phyloP scores from a whole-genome alignment of 2,888 invertebrate genomes.

The Galerucella nymphaeae region DNA sequence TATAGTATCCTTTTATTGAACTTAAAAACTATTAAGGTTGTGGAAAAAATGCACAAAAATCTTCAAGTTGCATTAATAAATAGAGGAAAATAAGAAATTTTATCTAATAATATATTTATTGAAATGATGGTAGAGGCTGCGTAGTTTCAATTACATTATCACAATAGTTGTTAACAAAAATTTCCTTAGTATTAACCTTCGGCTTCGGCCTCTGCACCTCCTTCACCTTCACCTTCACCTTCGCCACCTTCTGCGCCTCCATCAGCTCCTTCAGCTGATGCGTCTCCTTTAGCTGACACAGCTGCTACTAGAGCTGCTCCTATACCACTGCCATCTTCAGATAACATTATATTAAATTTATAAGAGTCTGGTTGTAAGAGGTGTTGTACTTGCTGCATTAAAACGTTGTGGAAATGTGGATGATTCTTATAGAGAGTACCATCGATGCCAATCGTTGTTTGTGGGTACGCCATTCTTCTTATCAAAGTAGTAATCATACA shows the following conservation, averaged over 20 bases:
- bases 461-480: constrained; percentile 89
- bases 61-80: no score
- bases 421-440: constrained; percentile 98
- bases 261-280: neutral
- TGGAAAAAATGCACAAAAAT: no score
- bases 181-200: neutral
- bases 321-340: constrained; percentile 96
- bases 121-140: neutral
- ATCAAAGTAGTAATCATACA: constrained; percentile 90
- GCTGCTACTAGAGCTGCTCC: constrained; percentile 97
- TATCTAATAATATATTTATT: neutral
- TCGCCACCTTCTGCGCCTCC: neutral
- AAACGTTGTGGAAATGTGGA: constrained; percentile 79
- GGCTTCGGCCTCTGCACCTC: neutral
- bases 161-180: neutral
- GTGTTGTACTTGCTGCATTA: constrained; percentile 46
- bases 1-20: no score
- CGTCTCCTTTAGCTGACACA: constrained; percentile 70
- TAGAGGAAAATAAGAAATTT: no score
- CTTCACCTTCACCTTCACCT: neutral
- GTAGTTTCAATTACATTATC: neutral
- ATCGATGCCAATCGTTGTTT: constrained; percentile 94
- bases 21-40: no score
- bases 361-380: constrained; percentile 57
- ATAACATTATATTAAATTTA: constrained; percentile 92